These are phyloP conservation scores for Drosophila anceps DNA, from an alignment of 2,888 invertebrate species.

Conservation along the genomic window DNA sequence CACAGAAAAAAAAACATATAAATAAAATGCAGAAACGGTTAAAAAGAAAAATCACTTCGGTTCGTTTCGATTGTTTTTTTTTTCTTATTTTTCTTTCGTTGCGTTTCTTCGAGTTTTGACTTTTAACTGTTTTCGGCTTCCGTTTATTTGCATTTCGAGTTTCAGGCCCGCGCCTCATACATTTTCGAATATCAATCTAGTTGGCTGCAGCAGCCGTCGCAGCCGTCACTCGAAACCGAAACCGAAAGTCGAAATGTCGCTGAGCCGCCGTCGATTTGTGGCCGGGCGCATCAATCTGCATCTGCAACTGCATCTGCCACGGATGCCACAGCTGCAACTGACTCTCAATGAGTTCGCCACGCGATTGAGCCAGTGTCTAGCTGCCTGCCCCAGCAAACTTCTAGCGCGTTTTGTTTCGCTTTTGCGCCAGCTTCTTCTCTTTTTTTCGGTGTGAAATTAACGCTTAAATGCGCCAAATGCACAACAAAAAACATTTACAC, in stretches of 20 bases:
- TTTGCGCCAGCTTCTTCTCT: background rate
- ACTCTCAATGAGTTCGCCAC: conserved; percentile 38
- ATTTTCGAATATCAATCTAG: conserved; percentile 4
- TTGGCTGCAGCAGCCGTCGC: background rate
- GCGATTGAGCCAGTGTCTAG: conserved; percentile 52
- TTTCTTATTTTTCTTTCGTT: too few species aligned
- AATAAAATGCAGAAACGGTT: conserved; percentile 53
- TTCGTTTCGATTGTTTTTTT: conserved; percentile 23
- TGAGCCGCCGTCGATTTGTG: background rate
- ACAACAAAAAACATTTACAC: conserved; percentile 11
- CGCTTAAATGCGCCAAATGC: conserved; percentile 45
- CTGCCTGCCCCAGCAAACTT: conserved; percentile 55
- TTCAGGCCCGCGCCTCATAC: conserved; percentile 8
- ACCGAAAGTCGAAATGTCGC: conserved; percentile 40
- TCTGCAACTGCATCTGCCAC: conserved; percentile 9
- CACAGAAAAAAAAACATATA: conserved; percentile 3
- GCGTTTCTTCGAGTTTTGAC: conserved; percentile 12
- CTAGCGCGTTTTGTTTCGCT: conserved; percentile 50
- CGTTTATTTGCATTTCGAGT: conserved; percentile 65
- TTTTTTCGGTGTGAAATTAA: conserved; percentile 69
- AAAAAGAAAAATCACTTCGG: conserved; percentile 51
- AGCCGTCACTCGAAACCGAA: conserved; percentile 51
- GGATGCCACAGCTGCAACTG: conserved; percentile 35
- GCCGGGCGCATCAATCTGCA: conserved; percentile 5
- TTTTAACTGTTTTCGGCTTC: conserved; percentile 42